phyloP scores from a whole-genome alignment of 2,797 vertebrate genomes.

The Ctenopoma multispine region DNA sequence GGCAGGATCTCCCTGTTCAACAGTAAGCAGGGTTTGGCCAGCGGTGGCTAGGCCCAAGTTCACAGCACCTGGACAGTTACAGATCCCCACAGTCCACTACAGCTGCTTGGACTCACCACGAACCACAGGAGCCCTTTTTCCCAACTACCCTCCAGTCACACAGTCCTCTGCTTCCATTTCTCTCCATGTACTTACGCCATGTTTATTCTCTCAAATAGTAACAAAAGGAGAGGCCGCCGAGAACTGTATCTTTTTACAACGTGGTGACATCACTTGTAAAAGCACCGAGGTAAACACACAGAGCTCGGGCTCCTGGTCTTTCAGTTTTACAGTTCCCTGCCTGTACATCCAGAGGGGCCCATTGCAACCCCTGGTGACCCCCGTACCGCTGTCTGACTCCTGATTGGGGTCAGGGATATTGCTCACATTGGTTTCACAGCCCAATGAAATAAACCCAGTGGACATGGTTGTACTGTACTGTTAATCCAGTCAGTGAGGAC shows the following conservation, averaged over 20 bases:
- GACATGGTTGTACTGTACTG: conserved; percentile 54
- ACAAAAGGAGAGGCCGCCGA: conserved; percentile 74
- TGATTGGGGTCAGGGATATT: conserved; percentile 71
- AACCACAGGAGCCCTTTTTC: conserved; percentile 54
- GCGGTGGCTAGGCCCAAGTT: conserved; percentile 50
- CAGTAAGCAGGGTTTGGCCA: conserved; percentile 51
- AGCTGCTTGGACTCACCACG: conserved; percentile 59
- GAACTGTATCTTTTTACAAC: conserved; percentile 82
- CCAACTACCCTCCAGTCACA: conserved; percentile 28
- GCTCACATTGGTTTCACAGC: conserved; percentile 75
- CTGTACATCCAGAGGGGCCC: conserved; percentile 64
- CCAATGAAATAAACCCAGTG: conserved; percentile 68
- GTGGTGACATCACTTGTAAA: conserved; percentile 83
- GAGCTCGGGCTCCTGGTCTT: conserved; percentile 74
- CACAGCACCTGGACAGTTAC: conserved; percentile 80
- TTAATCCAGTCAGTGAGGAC: conserved; percentile 59
- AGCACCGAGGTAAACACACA: conserved; percentile 73
- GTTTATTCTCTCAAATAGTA: conserved; percentile 79
- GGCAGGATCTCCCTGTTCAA: conserved; percentile 62
- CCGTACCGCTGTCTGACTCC: conserved; percentile 64
- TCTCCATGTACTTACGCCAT: conserved; percentile 60
- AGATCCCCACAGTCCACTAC: conserved; percentile 79
- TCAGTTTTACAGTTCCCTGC: conserved; percentile 73
- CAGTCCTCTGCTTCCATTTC: conserved; percentile 44
- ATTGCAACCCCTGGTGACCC: conserved; percentile 57